Evolutionary conservation across 2,888 invertebrate genomes (phyloP), one percentile per base, ranked within the genome.

Genomic region (Podotricha telesiphe): DNA sequence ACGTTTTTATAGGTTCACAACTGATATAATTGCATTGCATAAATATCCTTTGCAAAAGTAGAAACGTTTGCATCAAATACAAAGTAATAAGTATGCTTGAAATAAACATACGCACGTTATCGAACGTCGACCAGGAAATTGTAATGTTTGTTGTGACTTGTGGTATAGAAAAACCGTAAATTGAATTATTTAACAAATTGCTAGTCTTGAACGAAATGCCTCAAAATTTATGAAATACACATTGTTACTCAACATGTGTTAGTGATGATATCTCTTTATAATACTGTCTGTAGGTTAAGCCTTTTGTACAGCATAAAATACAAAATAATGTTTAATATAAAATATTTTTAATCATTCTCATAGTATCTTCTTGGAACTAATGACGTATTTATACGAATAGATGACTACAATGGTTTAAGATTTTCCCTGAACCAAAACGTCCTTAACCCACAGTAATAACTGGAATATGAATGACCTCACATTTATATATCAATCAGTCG

Each of bases 101-200:
- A 58, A 69, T 66, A 73, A 69, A 69, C 37, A 59, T 17, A 51
- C 22, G 55, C 61, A 62, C 47, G 13, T 22, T 53, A 53, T 47
- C 34, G 22, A 48, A 20, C 59, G 53, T 63, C 47, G 20, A 37
- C 55, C 47, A 65, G 22, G 22, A 58, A 58, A 45, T 22, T 58
- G 37, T n/a, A 58, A 20, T 42, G 37, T 42, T 58, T 15, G 17
- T 13, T 13, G 47, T 47, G 17, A 19, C 11, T 48, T 19, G 37
- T 40, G 13, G 20, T 22, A 15, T 42, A 20, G 15, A 7, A 58
- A 42, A 40, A 19, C 19, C 28, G 8, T 7, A 28, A n/a, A 53
- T 28, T 28, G n/a, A 8, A 3, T 28, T 22, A 28, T 53, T 53
- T 53, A 15, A n/a, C 15, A n/a, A n/a, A 28, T 28, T 28, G n/a